Conservation (phyloP, 1,140 invertebrate genomes). For the Triops cancriformis region DNA sequence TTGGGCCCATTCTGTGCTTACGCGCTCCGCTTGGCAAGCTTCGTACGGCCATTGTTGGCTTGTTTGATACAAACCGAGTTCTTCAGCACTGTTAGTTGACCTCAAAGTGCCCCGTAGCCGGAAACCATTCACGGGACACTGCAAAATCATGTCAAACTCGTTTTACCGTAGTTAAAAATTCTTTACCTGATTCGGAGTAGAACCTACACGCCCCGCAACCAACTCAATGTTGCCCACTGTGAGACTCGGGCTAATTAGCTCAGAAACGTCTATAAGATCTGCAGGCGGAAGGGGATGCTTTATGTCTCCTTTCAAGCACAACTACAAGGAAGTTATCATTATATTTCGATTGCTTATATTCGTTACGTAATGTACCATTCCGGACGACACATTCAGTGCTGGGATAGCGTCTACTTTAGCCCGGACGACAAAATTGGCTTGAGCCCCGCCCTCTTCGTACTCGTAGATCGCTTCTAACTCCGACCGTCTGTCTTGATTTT, state of each 20-base stretch:
- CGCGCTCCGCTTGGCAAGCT: constrained; percentile 30
- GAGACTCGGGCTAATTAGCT: neutral
- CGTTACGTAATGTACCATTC: neutral
- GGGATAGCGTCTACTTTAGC: neutral
- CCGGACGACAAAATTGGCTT: neutral
- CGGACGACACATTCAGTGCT: neutral
- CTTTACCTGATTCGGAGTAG: neutral
- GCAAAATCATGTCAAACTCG: neutral
- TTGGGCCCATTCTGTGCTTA: constrained; percentile 27
- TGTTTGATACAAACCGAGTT: neutral
- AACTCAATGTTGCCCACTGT: constrained; percentile 19
- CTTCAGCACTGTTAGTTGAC: neutral
- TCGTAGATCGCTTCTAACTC: neutral
- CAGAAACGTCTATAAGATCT: constrained; percentile 19
- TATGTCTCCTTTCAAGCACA: constrained; percentile 24
- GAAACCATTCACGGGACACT: constrained; percentile 27
- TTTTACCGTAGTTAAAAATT: neutral
- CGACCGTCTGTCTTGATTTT: neutral
- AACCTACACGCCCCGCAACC: constrained; percentile 18
- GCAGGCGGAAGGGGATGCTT: constrained; percentile 2
- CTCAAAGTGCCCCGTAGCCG: constrained; percentile 21
- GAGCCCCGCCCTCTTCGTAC: neutral
- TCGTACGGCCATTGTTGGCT: constrained; percentile 28
- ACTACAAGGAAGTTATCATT: neutral
- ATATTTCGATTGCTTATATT: neutral